Evolutionary conservation across 1,140 invertebrate genomes (phyloP).

Genomic region (Aradophagus sp.): DNA sequence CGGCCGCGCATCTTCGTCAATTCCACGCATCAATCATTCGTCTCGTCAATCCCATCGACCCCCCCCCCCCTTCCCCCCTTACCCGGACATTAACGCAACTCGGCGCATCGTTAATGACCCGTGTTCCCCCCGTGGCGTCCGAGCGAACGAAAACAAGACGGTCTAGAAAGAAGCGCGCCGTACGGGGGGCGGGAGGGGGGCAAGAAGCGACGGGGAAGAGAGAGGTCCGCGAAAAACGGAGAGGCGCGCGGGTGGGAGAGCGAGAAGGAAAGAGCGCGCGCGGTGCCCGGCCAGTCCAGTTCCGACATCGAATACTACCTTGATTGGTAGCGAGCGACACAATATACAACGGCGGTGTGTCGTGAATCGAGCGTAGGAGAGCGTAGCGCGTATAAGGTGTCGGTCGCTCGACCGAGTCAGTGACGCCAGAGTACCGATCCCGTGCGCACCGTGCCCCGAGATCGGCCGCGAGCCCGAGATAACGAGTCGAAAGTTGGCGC

Average conservation of each 20-base stretch:
- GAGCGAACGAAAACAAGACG: slow-evolving; percentile 14
- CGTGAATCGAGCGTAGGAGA: slow-evolving; percentile 52
- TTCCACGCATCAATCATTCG: no score
- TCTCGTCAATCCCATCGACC: no score
- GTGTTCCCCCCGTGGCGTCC: background rate
- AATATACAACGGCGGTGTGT: slow-evolving; percentile 47
- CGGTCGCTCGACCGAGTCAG: slow-evolving; percentile 44
- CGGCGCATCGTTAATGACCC: slow-evolving; percentile 1
- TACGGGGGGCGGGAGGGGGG: no score
- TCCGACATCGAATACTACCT: slow-evolving; percentile 46
- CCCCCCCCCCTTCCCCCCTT: no score
- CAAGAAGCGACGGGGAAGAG: slow-evolving; percentile 4
- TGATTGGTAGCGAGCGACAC: slow-evolving; percentile 53
- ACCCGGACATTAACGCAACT: no score
- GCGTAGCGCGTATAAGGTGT: slow-evolving; percentile 50
- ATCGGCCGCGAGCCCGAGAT: slow-evolving; percentile 26
- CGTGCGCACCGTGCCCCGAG: slow-evolving; percentile 20
- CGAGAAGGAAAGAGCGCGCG: slow-evolving; percentile 16
- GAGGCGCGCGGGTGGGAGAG: background rate
- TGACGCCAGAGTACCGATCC: slow-evolving; percentile 44
- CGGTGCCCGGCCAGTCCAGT: slow-evolving; percentile 40
- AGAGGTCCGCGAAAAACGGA: slow-evolving; percentile 8
- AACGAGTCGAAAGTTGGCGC: no score
- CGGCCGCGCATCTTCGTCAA: no score
- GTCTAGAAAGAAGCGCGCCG: no score